Evolutionary conservation across 2,888 invertebrate species (phyloP).

Genomic region (Mythimna pallens): DNA sequence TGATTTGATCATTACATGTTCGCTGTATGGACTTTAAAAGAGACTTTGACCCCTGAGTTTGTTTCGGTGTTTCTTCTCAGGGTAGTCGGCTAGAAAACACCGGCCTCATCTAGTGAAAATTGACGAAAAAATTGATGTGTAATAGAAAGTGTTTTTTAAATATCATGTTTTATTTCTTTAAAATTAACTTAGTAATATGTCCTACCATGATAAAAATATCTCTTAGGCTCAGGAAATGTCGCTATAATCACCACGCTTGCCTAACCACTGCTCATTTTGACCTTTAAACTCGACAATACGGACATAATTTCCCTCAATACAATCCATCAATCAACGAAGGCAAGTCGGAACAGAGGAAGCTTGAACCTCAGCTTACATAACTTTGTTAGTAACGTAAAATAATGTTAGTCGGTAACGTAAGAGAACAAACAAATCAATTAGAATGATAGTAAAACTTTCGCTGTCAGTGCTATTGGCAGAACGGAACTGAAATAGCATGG

Average conservation of each 20-base stretch:
- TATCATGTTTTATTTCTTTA: too few relatives aligned
- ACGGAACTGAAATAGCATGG: conserved; percentile 14
- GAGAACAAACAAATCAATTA: conserved; percentile 53
- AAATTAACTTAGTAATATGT: too few relatives aligned
- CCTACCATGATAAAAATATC: too few relatives aligned
- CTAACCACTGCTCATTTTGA: not conserved
- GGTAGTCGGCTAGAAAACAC: too few relatives aligned
- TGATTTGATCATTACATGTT: too few relatives aligned
- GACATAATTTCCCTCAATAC: conserved; percentile 1
- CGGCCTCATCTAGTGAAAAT: too few relatives aligned
- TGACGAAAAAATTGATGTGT: too few relatives aligned
- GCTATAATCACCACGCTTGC: not conserved
- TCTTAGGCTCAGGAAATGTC: not conserved
- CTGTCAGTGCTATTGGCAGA: conserved; percentile 5
- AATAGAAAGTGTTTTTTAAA: too few relatives aligned
- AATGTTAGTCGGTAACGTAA: conserved; percentile 10
- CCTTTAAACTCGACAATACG: not conserved
- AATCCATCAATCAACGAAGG: conserved; percentile 12
- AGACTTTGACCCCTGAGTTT: too few relatives aligned
- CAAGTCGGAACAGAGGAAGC: conserved; percentile 9
- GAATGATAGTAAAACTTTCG: conserved; percentile 35
- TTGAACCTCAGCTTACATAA: conserved; percentile 25
- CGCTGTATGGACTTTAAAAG: too few relatives aligned
- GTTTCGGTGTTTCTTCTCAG: too few relatives aligned
- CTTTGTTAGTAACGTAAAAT: not conserved